Evolutionary conservation across 2,888 invertebrate species (phyloP).

Genomic region (Osedax fenrisi): DNA sequence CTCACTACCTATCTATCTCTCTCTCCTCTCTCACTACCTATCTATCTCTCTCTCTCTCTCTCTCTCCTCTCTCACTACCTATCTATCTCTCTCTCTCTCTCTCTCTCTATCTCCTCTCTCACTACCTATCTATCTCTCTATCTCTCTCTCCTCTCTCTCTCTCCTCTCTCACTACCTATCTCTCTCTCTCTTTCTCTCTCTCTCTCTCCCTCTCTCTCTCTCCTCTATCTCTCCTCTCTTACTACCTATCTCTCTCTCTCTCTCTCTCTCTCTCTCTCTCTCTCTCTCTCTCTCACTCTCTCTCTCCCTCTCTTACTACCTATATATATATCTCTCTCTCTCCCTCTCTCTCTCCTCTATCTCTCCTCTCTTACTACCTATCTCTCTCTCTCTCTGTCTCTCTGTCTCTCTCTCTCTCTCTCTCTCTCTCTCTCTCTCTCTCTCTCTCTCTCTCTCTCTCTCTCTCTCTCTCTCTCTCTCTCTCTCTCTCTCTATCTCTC

Average conservation of each 20-base stretch:
- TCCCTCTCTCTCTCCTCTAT: too few relatives aligned
- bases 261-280: slow-evolving; percentile 1
- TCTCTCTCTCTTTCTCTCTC: too few relatives aligned
- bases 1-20: not conserved
- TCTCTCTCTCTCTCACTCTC: not conserved
- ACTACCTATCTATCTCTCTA: too few relatives aligned
- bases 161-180: too few relatives aligned
- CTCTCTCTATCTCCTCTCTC: not conserved
- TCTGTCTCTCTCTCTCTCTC: not conserved
- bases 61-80: not conserved
- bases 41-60: not conserved
- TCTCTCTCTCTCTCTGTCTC: slow-evolving; percentile 10
- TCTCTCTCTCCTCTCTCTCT: too few relatives aligned
- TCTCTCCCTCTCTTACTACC: not conserved
- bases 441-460: slow-evolving; percentile 13
- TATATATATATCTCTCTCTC: not conserved
- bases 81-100: not conserved
- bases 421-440: not conserved
- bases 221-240: too few relatives aligned
- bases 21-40: not conserved
- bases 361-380: not conserved
- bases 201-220: too few relatives aligned
- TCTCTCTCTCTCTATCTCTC: not conserved
- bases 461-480: not conserved
- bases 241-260: not conserved